A percentile compares a stretch with the other conserved stretches of the same genome.
Conservation (phyloP, 92 coral and sea anemone genomes). For the Paragorgia papillata region DNA sequence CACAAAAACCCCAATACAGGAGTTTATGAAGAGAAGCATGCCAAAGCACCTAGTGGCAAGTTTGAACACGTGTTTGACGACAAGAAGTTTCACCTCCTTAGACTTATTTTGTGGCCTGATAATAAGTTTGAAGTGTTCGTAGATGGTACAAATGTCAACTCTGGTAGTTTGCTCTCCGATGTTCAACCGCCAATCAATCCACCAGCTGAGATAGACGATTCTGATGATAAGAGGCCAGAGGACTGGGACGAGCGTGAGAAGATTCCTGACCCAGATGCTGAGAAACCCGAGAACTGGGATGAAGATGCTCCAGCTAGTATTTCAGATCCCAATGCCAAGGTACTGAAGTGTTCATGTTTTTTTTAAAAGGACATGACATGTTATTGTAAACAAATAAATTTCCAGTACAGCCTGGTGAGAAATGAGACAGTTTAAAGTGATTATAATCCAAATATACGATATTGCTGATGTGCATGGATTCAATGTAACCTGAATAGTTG, state of each 20-base stretch:
- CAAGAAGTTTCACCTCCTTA: slow-evolving; percentile 92
- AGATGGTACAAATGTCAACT: slow-evolving; percentile 77
- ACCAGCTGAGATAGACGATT: slow-evolving; percentile 91
- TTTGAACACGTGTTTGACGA: slow-evolving; percentile 97
- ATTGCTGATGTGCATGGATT: too few species aligned
- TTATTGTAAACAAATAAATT: neutral
- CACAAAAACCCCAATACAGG: slow-evolving; percentile 91
- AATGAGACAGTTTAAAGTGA: too few species aligned
- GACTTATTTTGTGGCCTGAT: slow-evolving; percentile 81
- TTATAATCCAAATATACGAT: too few species aligned
- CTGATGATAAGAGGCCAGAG: slow-evolving; percentile 86
- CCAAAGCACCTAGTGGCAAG: slow-evolving; percentile 95
- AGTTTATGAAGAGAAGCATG: slow-evolving; percentile 89
- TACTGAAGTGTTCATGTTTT: neutral
- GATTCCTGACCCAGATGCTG: slow-evolving; percentile 97
- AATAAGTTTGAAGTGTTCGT: slow-evolving; percentile 87
- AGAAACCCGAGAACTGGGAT: slow-evolving; percentile 98
- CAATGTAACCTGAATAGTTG: too few species aligned
- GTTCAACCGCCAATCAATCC: slow-evolving; percentile 94
- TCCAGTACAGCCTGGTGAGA: neutral
- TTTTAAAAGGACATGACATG: neutral
- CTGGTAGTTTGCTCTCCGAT: slow-evolving; percentile 84
- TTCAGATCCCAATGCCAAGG: slow-evolving; percentile 86
- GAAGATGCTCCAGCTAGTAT: slow-evolving; percentile 98
- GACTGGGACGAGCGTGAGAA: slow-evolving; percentile 99